Evolutionary conservation across 2,888 invertebrate genomes (phyloP), one percentile per base, ranked within the genome.

Genomic region (Melinaea menophilus): DNA sequence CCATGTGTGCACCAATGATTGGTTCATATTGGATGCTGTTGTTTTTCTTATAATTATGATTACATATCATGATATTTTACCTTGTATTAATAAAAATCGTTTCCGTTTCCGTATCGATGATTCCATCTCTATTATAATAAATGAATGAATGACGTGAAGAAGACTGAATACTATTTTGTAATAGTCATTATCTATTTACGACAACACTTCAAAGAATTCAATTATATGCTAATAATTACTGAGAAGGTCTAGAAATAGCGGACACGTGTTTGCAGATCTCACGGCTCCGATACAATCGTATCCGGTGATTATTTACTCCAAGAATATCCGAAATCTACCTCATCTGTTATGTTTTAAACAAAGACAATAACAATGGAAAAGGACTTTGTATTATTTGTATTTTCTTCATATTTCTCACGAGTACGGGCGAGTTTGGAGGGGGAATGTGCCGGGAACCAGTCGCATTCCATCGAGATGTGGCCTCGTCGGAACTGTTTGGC

Each of bases 211-310:
- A 31, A 31, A 31, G 3, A 5, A 7, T 51, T 9, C 41, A 41
- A 56, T n/a, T 35, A 12, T 56, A 35, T 56, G n/a, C 56, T 37
- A 56, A 37, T 41, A 37, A 33, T 12, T 35, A 71, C 70, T 68
- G 59, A 61, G 65, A 31, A 60, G n/a, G 55, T 37, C 31, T 22
- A 63, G 57, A 55, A 62, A 61, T 63, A 58, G 64, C 55, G 64
- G 47, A 61, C 70, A 64, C 71, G 73, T 88, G 81, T 88, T 87
- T 87, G 82, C 79, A 63, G 77, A 86, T 88, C 88, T 82, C 88
- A 88, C 86, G 80, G 71, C 72, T 70, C 70, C 66, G 72, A 72
- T 73, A 73, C 71, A 71, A 69, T 31, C 31, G 79, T 79, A 81
- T 85, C 85, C 85, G 82, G 81, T 76, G 79, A 78, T 74, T 71